These are phyloP conservation scores for Mustelus asterias DNA, from an alignment of 2,113 vertebrate genomes.

Conservation along the genomic window DNA sequence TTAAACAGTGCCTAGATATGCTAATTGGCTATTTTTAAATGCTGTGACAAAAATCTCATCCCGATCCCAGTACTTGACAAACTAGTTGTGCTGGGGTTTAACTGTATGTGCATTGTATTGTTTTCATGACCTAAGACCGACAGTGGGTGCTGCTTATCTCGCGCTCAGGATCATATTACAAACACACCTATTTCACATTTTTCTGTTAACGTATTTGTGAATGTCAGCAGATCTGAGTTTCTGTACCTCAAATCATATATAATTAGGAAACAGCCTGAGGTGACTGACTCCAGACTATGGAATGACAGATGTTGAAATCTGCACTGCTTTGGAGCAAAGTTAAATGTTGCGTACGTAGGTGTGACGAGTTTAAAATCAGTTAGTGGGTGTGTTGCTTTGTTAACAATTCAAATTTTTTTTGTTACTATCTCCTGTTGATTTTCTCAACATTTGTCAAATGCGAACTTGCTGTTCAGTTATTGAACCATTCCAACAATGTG, in stretches of 20 bases:
- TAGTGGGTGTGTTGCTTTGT: slow-evolving; percentile 25
- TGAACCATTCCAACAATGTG: not conserved
- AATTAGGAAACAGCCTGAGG: slow-evolving; percentile 31
- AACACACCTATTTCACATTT: slow-evolving; percentile 35
- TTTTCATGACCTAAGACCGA: slow-evolving; percentile 10
- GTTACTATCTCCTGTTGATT: not conserved
- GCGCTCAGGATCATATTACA: slow-evolving; percentile 13
- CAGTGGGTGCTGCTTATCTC: not conserved
- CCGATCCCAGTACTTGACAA: not conserved
- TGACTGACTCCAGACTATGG: slow-evolving; percentile 23
- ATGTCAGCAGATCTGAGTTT: slow-evolving; percentile 33
- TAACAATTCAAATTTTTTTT: not conserved
- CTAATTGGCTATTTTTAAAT: not conserved
- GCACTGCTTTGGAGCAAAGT: slow-evolving; percentile 13
- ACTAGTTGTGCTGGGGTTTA: not conserved
- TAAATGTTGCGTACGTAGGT: not conserved
- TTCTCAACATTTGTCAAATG: not conserved
- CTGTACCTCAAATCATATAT: slow-evolving; percentile 22
- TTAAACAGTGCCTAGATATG: not conserved
- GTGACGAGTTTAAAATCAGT: slow-evolving; percentile 30
- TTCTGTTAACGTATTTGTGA: slow-evolving; percentile 31
- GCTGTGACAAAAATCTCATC: not conserved
- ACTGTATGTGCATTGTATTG: slow-evolving; percentile 33
- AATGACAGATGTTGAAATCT: slow-evolving; percentile 35
- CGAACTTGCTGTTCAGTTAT: not conserved